Conservation (phyloP, 2,797 vertebrate genomes). For the Eulemur rubriventer region DNA sequence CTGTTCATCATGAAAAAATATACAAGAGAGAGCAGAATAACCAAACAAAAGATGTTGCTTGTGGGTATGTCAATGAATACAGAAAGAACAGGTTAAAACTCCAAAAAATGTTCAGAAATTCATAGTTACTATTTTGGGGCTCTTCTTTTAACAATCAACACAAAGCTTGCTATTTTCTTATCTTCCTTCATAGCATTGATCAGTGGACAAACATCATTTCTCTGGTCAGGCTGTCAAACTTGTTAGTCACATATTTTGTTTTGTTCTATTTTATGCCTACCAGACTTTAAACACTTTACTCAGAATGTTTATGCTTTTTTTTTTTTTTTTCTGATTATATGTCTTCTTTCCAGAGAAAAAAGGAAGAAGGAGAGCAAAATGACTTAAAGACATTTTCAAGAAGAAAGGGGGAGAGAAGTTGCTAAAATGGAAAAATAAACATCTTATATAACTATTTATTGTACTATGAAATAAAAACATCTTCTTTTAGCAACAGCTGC, state of each 20-base stretch:
- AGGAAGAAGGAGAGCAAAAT: neutral
- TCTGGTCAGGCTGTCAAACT: neutral
- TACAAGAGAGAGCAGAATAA: neutral
- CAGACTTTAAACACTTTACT: neutral
- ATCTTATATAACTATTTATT: neutral
- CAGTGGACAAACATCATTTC: neutral
- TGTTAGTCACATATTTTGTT: neutral
- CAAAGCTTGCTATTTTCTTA: neutral
- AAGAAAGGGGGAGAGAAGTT: neutral
- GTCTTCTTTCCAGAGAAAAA: neutral
- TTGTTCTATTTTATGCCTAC: neutral
- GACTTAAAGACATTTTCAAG: neutral
- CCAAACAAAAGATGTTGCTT: neutral
- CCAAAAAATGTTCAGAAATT: neutral
- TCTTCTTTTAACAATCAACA: neutral
- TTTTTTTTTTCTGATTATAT: neutral
- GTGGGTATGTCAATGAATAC: neutral
- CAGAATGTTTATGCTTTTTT: neutral
- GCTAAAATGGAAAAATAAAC: neutral
- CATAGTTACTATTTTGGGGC: neutral
- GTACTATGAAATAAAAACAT: constrained; percentile 1
- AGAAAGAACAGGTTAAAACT: neutral
- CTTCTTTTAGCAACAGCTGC: neutral
- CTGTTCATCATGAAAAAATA: neutral
- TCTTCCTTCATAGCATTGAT: neutral